phyloP scores from a whole-genome alignment of 2,113 vertebrate species.

The Coryphaenoides rupestris region DNA sequence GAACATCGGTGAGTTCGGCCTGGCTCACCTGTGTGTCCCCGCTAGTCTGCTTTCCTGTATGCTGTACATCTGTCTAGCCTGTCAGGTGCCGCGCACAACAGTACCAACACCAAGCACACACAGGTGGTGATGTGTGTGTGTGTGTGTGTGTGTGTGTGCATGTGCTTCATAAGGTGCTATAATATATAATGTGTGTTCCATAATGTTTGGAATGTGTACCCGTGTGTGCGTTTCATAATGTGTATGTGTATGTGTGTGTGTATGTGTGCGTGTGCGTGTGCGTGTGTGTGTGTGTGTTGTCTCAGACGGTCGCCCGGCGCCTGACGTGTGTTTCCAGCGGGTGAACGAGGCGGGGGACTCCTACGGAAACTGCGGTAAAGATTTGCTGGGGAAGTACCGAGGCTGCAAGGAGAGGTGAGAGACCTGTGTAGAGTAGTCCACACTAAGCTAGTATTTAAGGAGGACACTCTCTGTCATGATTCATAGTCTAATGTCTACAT shows the following conservation, averaged over 20 bases:
- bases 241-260: conserved; percentile 6
- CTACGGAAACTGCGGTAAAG: conserved; percentile 94
- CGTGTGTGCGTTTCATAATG: conserved; percentile 2
- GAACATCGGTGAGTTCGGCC: no score
- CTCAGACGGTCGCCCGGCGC: conserved; percentile 82
- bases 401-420: conserved; percentile 82
- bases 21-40: no score
- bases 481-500: no score
- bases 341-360: conserved; percentile 90
- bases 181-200: conserved; percentile 14
- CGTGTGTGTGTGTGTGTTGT: not conserved
- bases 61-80: no score
- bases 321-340: conserved; percentile 85
- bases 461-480: no score
- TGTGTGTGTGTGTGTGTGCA: no score
- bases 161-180: conserved; percentile 36
- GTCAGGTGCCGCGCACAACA: no score
- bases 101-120: no score
- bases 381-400: conserved; percentile 81
- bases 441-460: no score
- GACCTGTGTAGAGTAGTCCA: not conserved
- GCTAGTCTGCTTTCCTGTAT: no score
- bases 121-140: no score
- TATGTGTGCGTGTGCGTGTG: conserved; percentile 8
- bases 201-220: conserved; percentile 4